Percentiles rank a stretch among this genome's conserved stretches.
phyloP scores from a whole-genome alignment of 2,797 vertebrate species.

The Vespertilio murinus region DNA sequence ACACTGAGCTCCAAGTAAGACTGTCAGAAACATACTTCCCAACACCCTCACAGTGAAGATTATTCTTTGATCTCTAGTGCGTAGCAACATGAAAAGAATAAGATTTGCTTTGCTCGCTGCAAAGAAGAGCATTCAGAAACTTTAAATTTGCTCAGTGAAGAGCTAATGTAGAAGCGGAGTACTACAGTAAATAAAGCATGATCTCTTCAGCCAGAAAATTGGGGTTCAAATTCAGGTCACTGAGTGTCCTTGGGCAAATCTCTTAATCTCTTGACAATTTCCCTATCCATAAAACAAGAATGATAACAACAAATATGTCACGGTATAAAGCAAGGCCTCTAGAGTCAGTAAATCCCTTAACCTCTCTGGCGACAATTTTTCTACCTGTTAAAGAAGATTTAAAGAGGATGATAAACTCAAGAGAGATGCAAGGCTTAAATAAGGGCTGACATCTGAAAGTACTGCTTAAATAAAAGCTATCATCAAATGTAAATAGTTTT shows the following conservation, averaged over 20 bases:
- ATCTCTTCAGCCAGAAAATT: conserved; percentile 29
- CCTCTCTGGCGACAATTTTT: conserved; percentile 18
- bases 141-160: conserved; percentile 20
- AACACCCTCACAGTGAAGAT: neutral
- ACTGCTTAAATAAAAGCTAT: neutral
- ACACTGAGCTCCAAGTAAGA: neutral
- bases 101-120: neutral
- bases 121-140: conserved; percentile 22
- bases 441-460: neutral
- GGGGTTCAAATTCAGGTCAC: conserved; percentile 57
- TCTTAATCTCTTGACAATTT: conserved; percentile 56
- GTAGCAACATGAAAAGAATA: conserved; percentile 7
- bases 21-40: neutral
- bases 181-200: conserved; percentile 48
- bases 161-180: neutral
- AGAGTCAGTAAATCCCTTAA: conserved; percentile 45
- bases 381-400: conserved; percentile 41
- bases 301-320: conserved; percentile 41
- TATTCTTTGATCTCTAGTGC: neutral
- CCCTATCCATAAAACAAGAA: conserved; percentile 36
- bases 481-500: neutral
- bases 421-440: conserved; percentile 5
- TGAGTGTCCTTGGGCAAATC: conserved; percentile 55
- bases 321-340: conserved; percentile 39
- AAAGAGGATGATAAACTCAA: conserved; percentile 38